Evolutionary conservation across 2,797 vertebrate species (phyloP).

Genomic region (Thripadectes ignobilis): DNA sequence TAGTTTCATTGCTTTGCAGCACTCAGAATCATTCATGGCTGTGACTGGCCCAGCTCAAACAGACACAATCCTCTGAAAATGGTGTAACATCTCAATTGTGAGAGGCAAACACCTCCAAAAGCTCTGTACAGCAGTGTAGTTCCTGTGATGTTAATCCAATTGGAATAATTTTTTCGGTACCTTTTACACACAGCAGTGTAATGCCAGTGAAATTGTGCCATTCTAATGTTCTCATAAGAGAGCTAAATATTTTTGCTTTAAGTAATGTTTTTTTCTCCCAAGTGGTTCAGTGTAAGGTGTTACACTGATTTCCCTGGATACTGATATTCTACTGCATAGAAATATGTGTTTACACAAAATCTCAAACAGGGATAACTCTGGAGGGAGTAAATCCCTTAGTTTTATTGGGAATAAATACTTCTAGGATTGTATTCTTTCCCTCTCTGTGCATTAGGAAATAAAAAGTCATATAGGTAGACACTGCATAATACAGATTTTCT

Average conservation of each 20-base stretch:
- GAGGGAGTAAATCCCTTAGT: neutral
- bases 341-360: neutral
- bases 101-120: neutral
- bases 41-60: neutral
- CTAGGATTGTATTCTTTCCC: neutral
- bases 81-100: rapidly evolving
- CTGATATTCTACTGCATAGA: neutral
- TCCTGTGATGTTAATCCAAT: neutral
- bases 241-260: neutral
- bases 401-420: neutral
- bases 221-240: neutral
- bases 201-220: neutral
- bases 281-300: neutral
- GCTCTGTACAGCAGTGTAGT: neutral
- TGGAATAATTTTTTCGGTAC: neutral
- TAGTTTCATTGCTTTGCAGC: neutral
- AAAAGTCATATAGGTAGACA: neutral
- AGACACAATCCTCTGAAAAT: neutral
- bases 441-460: neutral
- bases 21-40: neutral
- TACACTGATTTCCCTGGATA: neutral
- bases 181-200: neutral
- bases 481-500: neutral
- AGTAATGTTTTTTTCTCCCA: neutral
- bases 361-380: neutral